These are phyloP conservation scores for Bufotes viridis DNA, from an alignment of 2,797 vertebrate species.

Conservation along the genomic window DNA sequence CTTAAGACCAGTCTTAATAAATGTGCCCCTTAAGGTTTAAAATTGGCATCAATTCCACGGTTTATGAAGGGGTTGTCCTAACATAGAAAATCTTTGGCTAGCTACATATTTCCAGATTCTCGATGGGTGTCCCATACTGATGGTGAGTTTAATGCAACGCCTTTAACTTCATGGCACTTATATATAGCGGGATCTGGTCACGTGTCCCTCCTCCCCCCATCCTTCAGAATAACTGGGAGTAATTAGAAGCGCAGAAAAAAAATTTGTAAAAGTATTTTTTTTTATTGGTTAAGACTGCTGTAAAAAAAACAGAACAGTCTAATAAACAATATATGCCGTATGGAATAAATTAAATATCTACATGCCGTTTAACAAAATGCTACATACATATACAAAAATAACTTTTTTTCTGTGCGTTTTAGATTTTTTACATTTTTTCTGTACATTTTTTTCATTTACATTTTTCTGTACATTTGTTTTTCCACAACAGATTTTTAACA, in stretches of 20 bases:
- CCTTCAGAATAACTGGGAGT: no score
- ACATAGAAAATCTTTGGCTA: no score
- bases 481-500: constrained; percentile 64
- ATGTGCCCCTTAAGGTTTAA: no score
- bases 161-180: no score
- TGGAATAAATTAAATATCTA: constrained; percentile 96
- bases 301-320: constrained; percentile 32
- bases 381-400: constrained; percentile 82
- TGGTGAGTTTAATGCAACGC: no score
- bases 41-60: no score
- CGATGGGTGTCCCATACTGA: no score
- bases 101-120: no score
- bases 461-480: constrained; percentile 80
- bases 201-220: no score
- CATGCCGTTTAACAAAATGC: constrained; percentile 87
- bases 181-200: no score
- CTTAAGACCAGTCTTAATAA: no score
- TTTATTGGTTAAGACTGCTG: constrained; percentile 7
- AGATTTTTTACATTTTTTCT: constrained; percentile 81
- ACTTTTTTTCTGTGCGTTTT: constrained; percentile 83
- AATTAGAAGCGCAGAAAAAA: neutral
- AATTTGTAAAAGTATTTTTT: neutral
- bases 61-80: no score
- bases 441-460: constrained; percentile 78
- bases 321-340: constrained; percentile 72